phyloP scores from a whole-genome alignment of 2,888 invertebrate genomes.

The Amiota communis region DNA sequence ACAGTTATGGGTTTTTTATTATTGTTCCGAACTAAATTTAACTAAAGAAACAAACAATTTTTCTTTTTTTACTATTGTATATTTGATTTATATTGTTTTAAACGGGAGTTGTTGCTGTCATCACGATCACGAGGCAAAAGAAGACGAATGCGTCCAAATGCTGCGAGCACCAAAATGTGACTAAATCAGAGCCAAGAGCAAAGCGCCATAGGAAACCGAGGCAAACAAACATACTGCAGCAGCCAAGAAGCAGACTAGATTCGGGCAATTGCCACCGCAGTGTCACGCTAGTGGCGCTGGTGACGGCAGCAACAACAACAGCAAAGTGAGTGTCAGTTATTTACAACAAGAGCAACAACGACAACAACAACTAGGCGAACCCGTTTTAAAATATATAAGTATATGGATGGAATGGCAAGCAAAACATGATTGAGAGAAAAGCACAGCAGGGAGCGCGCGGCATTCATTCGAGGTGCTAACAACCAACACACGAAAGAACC shows the following conservation, averaged over 20 bases:
- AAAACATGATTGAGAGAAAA: constrained; percentile 17
- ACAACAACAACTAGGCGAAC: constrained; percentile 16
- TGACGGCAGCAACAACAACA: constrained; percentile 4
- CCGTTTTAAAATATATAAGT: too few species aligned
- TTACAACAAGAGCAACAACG: constrained; percentile 23
- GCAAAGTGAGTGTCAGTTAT: background rate
- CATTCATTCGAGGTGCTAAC: constrained; percentile 14
- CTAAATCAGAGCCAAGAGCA: constrained; percentile 63
- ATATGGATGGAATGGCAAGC: background rate
- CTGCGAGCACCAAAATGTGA: constrained; percentile 71
- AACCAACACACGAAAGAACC: constrained; percentile 37
- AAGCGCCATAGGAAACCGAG: constrained; percentile 54
- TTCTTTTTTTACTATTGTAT: constrained; percentile 13
- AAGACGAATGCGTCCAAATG: constrained; percentile 62
- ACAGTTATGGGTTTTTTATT: constrained; percentile 28
- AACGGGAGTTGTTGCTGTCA: background rate
- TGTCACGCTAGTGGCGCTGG: constrained; percentile 23
- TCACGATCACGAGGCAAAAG: too few species aligned
- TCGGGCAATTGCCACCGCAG: constrained; percentile 12
- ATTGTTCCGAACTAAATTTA: constrained; percentile 9
- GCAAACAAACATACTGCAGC: constrained; percentile 39
- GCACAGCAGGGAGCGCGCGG: constrained; percentile 24
- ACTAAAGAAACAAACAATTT: constrained; percentile 17
- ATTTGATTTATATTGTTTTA: constrained; percentile 13
- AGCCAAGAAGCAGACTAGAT: background rate